Evolutionary conservation across 2,113 vertebrate genomes (phyloP).

Genomic region (Hipposideros armiger): DNA sequence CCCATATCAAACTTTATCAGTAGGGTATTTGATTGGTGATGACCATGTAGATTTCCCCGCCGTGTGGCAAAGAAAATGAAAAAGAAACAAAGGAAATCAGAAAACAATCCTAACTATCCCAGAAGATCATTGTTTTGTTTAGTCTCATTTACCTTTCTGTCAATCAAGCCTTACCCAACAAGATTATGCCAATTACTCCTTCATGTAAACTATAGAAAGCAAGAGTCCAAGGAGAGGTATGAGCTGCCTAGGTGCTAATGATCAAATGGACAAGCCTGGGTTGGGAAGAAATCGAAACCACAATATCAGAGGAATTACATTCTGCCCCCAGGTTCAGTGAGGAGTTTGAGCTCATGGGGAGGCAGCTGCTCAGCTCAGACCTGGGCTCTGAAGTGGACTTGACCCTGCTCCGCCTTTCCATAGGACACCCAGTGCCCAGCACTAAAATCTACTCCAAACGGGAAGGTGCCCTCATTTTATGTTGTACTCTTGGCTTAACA

Average conservation of each 20-base stretch:
- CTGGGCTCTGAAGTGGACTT: not conserved
- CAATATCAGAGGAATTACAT: not conserved
- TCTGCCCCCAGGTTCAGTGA: not conserved
- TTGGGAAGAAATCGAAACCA: not conserved
- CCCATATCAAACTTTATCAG: not conserved
- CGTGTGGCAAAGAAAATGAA: not conserved
- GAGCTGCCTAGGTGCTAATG: not conserved
- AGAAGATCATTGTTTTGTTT: not conserved
- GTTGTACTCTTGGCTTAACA: not conserved
- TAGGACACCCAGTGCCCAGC: not conserved
- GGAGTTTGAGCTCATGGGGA: not conserved
- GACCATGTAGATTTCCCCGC: not conserved
- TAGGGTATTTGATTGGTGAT: not conserved
- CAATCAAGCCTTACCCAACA: not conserved
- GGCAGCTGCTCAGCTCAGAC: not conserved
- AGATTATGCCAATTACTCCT: not conserved
- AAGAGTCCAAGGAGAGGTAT: constrained; percentile 10
- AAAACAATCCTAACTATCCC: not conserved
- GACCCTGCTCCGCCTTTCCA: not conserved
- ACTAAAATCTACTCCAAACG: not conserved
- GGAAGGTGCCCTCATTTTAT: not conserved
- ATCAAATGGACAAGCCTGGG: not conserved
- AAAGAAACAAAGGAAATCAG: not conserved
- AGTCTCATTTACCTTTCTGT: not conserved
- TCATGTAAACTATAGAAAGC: not conserved